phyloP scores from a whole-genome alignment of 1,140 invertebrate genomes.

The Campoletis sonorensis region DNA sequence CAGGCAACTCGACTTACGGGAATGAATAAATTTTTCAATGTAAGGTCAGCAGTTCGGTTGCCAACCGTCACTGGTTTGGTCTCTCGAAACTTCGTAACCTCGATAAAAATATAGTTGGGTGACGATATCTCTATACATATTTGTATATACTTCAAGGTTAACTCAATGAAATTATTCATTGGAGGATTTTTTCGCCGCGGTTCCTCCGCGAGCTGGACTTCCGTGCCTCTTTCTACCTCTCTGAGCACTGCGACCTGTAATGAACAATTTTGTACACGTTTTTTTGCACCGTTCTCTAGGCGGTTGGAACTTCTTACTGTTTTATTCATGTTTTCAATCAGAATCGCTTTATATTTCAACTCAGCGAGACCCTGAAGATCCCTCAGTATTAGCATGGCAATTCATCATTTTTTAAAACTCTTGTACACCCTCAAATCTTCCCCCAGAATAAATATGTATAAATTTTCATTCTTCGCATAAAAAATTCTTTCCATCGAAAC shows the following conservation, averaged over 20 bases:
- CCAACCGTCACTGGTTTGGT: not conserved
- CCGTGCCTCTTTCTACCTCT: constrained; percentile 49
- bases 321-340: constrained; percentile 29
- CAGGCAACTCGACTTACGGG: no score
- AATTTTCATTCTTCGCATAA: not conserved
- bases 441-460: no score
- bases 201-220: constrained; percentile 43
- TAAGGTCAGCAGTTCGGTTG: no score
- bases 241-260: constrained; percentile 52
- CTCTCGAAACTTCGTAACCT: constrained; percentile 33
- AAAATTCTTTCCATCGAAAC: constrained; percentile 32
- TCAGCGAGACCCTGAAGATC: constrained; percentile 73
- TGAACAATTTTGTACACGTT: constrained; percentile 34
- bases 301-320: not conserved
- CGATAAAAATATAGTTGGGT: no score
- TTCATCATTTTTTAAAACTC: constrained; percentile 67
- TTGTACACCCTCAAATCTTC: no score
- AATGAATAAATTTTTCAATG: no score
- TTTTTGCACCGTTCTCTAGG: not conserved
- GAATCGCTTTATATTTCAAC: constrained; percentile 65
- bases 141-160: constrained; percentile 24
- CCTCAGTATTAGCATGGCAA: constrained; percentile 77
- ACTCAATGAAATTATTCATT: constrained; percentile 40
- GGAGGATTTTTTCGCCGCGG: constrained; percentile 50
- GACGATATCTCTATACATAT: not conserved